Base-by-base conservation (phyloP, 2,888 invertebrate genomes). In the Drosophila rubida region DNA sequence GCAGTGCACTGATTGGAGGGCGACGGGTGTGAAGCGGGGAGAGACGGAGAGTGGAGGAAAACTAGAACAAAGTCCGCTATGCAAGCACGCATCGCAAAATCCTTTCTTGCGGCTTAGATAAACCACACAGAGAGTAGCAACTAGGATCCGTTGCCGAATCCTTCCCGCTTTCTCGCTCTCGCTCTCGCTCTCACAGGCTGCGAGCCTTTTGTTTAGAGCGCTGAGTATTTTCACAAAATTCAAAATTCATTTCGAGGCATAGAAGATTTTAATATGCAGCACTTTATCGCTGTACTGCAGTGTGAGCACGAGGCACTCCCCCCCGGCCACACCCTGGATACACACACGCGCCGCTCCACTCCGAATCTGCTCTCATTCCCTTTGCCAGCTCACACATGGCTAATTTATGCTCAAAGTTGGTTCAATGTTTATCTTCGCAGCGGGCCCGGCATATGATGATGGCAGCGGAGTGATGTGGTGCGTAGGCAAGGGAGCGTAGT, bases 161-260 rank as follows among this genome's bases (percentile, higher is more conserved):
- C 19, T n/a, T 11, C 16, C 5, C n/a, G n/a, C n/a, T n/a, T n/a
- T n/a, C n/a, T n/a, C n/a, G n/a, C 30, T 32, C 37, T 16, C 27
- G 42, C 2, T 22, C 16, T 11, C 14, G n/a, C 7, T 42, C 14
- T 22, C 37, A 44, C n/a, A n/a, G n/a, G n/a, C 35, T 23, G 55
- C 6, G 22, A 66, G 54, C 46, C 76, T 77, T 75, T 77, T 79
- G 80, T 83, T 83, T 76, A 73, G 14, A 14, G 14, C 35, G 35
- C 4, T 32, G 32, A 37, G 75, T 69, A 75, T 74, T 74, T 81
- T 77, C 83, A 75, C 81, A 83, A 78, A 88, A 86, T 85, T 84
- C 78, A 77, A 76, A 88, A 87, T 83, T 85, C 78, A 89, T 89
- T 86, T 77, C 75, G 74, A 83, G 78, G 75, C 84, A 62, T 75